phyloP scores from a whole-genome alignment of 2,797 vertebrate genomes.

The Argya squamiceps region DNA sequence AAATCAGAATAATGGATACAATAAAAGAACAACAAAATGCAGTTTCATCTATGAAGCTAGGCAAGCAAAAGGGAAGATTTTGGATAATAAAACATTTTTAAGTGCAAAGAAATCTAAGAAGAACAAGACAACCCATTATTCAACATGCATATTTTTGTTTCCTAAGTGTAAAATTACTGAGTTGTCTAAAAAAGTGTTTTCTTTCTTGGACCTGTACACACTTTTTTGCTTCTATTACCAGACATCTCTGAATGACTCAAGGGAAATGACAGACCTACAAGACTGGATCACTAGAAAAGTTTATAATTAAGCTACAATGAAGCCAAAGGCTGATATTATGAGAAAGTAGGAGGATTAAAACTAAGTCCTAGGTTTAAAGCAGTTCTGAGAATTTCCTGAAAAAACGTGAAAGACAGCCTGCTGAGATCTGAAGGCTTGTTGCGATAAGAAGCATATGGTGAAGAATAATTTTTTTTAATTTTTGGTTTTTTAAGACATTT shows the following conservation, averaged over 20 bases:
- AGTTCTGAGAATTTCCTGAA: not conserved
- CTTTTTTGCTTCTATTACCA: not conserved
- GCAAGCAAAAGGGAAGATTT: not conserved
- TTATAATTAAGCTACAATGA: not conserved
- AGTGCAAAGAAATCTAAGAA: not conserved
- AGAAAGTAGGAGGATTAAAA: not conserved
- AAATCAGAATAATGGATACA: not conserved
- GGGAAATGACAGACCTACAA: not conserved
- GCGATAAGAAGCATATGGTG: not conserved
- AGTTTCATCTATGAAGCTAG: not conserved
- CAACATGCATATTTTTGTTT: not conserved
- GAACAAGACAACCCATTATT: not conserved
- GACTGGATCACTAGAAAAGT: not conserved
- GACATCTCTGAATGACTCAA: not conserved
- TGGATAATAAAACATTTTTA: not conserved
- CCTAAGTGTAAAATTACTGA: not conserved
- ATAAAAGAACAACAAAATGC: not conserved
- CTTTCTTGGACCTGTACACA: not conserved
- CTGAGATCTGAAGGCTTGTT: not conserved
- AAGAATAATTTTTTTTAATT: not conserved
- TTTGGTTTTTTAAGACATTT: not conserved
- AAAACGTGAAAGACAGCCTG: not conserved
- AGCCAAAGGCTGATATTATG: not conserved
- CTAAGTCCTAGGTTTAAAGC: not conserved
- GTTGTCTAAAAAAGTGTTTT: not conserved